Evolutionary conservation across 1,140 invertebrate genomes (phyloP).

Genomic region (Marisa cornuarietis): DNA sequence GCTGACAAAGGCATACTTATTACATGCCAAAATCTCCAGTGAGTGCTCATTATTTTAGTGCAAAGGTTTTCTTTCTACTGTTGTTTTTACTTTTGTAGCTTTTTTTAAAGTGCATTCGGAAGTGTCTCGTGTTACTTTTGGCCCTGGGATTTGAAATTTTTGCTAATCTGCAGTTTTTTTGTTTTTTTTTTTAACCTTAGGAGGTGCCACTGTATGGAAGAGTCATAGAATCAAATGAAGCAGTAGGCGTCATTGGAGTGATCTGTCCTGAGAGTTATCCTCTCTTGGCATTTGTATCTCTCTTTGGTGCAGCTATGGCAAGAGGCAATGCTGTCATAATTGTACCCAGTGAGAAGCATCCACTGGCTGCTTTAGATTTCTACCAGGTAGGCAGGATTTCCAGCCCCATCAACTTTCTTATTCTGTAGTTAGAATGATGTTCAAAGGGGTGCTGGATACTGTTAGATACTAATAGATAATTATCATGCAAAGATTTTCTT

Average conservation of each 20-base stretch:
- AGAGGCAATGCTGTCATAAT: constrained; percentile 68
- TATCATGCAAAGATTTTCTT: too few species aligned
- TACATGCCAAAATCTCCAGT: too few species aligned
- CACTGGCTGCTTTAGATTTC: constrained; percentile 65
- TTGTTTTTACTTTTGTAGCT: too few species aligned
- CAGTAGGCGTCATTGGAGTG: constrained; percentile 69
- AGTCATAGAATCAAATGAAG: constrained; percentile 66
- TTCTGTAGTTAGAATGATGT: constrained; percentile 75
- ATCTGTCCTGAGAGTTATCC: constrained; percentile 66
- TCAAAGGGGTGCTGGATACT: too few species aligned
- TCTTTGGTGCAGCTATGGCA: constrained; percentile 66
- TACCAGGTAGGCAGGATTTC: constrained; percentile 63
- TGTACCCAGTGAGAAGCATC: constrained; percentile 66
- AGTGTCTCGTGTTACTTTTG: too few species aligned
- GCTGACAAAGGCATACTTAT: too few species aligned
- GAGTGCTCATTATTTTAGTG: too few species aligned
- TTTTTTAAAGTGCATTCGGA: too few species aligned
- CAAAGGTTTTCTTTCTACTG: too few species aligned
- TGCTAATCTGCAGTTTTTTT: background rate
- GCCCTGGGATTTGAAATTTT: background rate
- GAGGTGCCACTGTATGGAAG: constrained; percentile 68
- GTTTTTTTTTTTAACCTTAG: constrained; percentile 38
- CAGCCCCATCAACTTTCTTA: constrained; percentile 96
- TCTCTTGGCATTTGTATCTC: constrained; percentile 67
- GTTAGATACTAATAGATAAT: too few species aligned